Percentiles rank a stretch among this genome's conserved stretches.
phyloP scores from a whole-genome alignment of 2,113 vertebrate species.

The Cynocephalus volans region DNA sequence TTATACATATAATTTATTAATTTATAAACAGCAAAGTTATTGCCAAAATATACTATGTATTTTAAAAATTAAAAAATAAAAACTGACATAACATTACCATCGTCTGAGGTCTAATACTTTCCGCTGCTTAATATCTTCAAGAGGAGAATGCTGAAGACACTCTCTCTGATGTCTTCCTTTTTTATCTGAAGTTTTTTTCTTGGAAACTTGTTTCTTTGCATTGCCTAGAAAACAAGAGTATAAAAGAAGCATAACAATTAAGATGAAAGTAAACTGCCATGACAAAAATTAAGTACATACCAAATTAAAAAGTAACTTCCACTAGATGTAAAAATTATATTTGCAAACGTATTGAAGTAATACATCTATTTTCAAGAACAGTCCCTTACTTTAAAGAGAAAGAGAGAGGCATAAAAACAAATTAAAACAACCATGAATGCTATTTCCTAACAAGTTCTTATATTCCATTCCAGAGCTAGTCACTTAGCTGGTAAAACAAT shows the following conservation, averaged over 20 bases:
- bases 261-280: not conserved
- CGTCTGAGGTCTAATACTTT: conserved; percentile 97
- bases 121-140: conserved; percentile 96
- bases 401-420: not conserved
- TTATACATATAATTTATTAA: not conserved
- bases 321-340: conserved; percentile 12
- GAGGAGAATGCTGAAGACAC: conserved; percentile 89
- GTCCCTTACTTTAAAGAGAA: not conserved
- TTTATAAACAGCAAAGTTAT: not conserved
- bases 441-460: not conserved
- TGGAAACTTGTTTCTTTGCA: conserved; percentile 93
- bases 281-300: not conserved
- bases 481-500: conserved; percentile 24
- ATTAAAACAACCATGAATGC: not conserved
- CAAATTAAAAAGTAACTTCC: conserved; percentile 42
- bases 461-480: not conserved
- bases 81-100: conserved; percentile 91
- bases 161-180: conserved; percentile 93
- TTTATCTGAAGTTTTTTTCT: conserved; percentile 95
- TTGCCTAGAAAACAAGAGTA: conserved; percentile 91
- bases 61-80: not conserved
- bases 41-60: not conserved
- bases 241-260: conserved; percentile 31
- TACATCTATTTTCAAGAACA: not conserved
- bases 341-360: conserved; percentile 31